Evolutionary conservation across 1,140 invertebrate species (phyloP), one percentile per base, ranked within the genome.

Genomic region (Goniozus legneri): DNA sequence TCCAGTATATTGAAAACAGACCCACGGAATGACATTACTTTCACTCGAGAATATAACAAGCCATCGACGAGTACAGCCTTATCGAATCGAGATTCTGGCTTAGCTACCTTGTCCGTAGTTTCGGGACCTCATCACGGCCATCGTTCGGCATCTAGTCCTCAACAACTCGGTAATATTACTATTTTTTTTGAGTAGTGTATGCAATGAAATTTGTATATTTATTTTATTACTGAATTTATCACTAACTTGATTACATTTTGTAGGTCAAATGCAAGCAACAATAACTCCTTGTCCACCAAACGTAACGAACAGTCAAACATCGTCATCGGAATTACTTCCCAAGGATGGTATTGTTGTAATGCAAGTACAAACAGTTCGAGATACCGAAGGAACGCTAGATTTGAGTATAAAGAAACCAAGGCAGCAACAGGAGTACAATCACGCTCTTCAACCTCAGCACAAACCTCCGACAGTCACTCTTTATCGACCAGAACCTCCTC

Each of bases 341-440:
- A 78, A 69, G 46, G 80, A 84, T 49, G 84, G 84, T 43, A 65
- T 85, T 6, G 83, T 87, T 2, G 76, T 84, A 14, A 73, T 84
- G 65, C 79, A 84, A 60, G 80, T 84, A 3, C 77, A 78, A 33
- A 66, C 67, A 3, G 51, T 73, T 8, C 61, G 73, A 0, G 73
- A 75, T 20, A 76, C 66, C 0, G 71, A 76, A 47, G 71, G 73
- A 22, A 87, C 89, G 0, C 73, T 92, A 0, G 89, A 92, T 64
- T 67, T 92, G 27, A 90, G 87, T 60, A 85, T 91, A 13, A 92
- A 91, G 64, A 86, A 89, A 56, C 84, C 85, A 2, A 68, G 86
- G 14, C 79, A 82, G 13, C 81, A 79, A 15, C 71, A 67, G 44
- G 75, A 76, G 3, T 73, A 76, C 40, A 76, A 75, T 53, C 75